Evolutionary conservation across 2,797 vertebrate genomes (phyloP), one percentile per base, ranked within the genome.

Genomic region (Poeciliopsis infans): DNA sequence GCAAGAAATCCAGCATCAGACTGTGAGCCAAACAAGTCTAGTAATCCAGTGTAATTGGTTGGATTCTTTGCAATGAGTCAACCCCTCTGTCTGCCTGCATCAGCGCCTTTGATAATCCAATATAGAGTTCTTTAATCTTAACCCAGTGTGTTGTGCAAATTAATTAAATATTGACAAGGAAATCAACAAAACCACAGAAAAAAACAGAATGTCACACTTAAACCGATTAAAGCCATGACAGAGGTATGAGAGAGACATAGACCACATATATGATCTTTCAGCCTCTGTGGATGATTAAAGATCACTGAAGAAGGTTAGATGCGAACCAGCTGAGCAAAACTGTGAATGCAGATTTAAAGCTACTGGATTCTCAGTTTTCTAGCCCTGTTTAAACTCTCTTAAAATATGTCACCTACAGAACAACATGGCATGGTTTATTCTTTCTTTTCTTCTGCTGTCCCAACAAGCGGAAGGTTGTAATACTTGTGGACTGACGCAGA

Each of bases 161-260:
- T 95, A 95, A 95, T 95, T 95, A 93, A 95, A 95, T 95, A 95
- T 95, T 95, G 94, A 95, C 93, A 93, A 92, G 94, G 88, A 95
- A 95, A 94, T 91, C 90, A 78, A 86, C 83, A 15, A 92, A 94
- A 92, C 91, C 94, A 93, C 92, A 88, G 92, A 93, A 94, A 31
- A 31, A 94, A 95, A 94, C 93, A 93, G 91, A 92, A 91, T 94
- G 94, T 95, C 94, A 93, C 93, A 91, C 92, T 90, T 94, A 94
- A 96, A 95, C 92, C 92, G 93, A 94, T 95, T 95, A 95, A 91
- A 92, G 93, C 91, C 91, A 81, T 89, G 91, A 89, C 91, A 86
- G 89, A 90, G 92, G 92, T 90, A 91, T 85, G 83, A 88, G 86
- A 87, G 87, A 39, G 88, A 87, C 85, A 85, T 59, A 81, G 84